Conservation (phyloP, 2,113 vertebrate species). For the Vulpes ferrilata region DNA sequence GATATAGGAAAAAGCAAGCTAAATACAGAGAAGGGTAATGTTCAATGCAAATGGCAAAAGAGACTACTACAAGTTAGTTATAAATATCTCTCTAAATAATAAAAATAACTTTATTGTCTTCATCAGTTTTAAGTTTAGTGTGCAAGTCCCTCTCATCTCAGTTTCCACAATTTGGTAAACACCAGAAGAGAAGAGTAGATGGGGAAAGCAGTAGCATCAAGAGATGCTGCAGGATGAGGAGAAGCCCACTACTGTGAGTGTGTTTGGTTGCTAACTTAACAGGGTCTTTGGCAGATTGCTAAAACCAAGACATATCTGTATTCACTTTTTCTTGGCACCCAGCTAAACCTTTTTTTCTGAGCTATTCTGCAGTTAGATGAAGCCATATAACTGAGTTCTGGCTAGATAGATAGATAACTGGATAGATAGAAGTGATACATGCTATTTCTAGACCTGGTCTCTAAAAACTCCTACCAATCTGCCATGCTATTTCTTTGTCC, state of each 20-base stretch:
- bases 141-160: neutral
- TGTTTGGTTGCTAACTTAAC: neutral
- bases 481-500: neutral
- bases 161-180: neutral
- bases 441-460: neutral
- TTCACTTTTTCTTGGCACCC: neutral
- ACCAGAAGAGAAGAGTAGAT: neutral
- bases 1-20: neutral
- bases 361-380: neutral
- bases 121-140: neutral
- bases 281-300: neutral
- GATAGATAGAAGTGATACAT: neutral
- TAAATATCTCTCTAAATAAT: neutral
- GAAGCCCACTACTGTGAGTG: neutral
- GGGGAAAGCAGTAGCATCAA: neutral
- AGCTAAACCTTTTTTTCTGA: neutral
- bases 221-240: neutral
- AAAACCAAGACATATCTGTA: neutral
- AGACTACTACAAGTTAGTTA: neutral
- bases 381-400: neutral
- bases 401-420: neutral
- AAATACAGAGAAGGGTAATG: neutral
- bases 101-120: constrained; percentile 17
- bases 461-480: neutral
- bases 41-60: constrained; percentile 13